Base-by-base conservation (phyloP, 2,113 vertebrate species). In the Pithys albifrons region DNA sequence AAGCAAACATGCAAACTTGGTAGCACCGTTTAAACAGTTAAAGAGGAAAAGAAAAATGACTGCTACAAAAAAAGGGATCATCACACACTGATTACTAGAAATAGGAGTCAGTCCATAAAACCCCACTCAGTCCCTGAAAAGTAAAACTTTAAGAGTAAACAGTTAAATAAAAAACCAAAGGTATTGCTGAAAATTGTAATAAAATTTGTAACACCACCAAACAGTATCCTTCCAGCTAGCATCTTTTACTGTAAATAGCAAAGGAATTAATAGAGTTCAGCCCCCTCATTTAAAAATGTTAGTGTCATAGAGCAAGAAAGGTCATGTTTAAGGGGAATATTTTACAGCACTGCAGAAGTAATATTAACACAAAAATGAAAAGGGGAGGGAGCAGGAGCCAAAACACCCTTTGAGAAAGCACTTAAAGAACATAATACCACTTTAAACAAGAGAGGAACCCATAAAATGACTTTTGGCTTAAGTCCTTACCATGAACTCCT, bases 401-500 rank as follows among this genome's bases (percentile, higher is more conserved):
- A 37, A 46, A 73, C 20, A 5, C 14, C 15, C 49, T 52, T 71
- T 4, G 4, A 89, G 75, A 84, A 82, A 61, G 24, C 80, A 54
- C 35, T 4, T 17, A 24, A 43, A 45, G 57, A 81, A 41, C 10
- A 3, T 2, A 19, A 48, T 1, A 19, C 23, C 31, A 17, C 78
- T 55, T 70, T 8, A 31, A 46, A 66, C 2, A n/a, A 67, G 35
- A 45, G 33, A 24, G 31, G 9, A 54, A 37, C 31, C 31, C 22
- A 39, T 12, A 7, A 49, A 80, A 67, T 0, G 0, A 46, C 54
- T 45, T 61, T n/a, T 13, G 24, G 43, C 72, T 85, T 23, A 81
- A 55, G 51, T 73, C 65, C 99, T 99, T 98, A 99, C 99, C 99
- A 98, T 99, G 97, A 99, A 99, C 97, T 99, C 99, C 95, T 99